A percentile compares a stretch with the other conserved stretches of the same genome.
Conservation (phyloP, 2,797 vertebrate genomes). For the Hapalemur alaotrensis region DNA sequence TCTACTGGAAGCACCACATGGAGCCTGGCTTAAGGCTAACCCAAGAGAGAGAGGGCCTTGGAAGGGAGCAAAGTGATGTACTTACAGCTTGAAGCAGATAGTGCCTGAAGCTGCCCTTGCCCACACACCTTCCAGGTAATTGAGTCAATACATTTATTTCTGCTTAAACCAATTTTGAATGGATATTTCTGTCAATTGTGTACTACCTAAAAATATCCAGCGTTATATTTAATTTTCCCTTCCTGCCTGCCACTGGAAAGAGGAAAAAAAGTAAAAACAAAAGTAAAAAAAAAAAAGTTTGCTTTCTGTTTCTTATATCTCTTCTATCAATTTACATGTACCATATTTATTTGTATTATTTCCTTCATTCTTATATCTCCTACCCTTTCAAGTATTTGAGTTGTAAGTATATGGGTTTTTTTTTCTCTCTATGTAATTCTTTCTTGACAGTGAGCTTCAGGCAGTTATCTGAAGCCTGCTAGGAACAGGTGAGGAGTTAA, state of each 20-base stretch:
- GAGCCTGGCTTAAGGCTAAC: background rate
- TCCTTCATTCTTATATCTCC: background rate
- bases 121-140: background rate
- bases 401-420: background rate
- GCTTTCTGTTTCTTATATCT: background rate
- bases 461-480: background rate
- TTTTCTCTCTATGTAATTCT: background rate
- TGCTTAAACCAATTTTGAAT: background rate
- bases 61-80: too few species aligned
- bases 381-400: background rate
- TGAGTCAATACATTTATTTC: background rate
- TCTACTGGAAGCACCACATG: background rate
- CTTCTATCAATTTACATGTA: background rate
- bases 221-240: conserved; percentile 3
- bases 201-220: background rate
- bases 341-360: background rate
- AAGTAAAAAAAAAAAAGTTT: background rate
- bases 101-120: background rate
- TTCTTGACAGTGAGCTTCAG: background rate
- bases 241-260: background rate
- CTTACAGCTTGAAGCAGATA: background rate
- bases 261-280: background rate
- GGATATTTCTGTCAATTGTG: background rate
- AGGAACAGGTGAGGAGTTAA: background rate
- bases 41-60: background rate